These are phyloP conservation scores for Trigoniulus corallinus DNA, from an alignment of 1,140 invertebrate species.

Conservation along the genomic window DNA sequence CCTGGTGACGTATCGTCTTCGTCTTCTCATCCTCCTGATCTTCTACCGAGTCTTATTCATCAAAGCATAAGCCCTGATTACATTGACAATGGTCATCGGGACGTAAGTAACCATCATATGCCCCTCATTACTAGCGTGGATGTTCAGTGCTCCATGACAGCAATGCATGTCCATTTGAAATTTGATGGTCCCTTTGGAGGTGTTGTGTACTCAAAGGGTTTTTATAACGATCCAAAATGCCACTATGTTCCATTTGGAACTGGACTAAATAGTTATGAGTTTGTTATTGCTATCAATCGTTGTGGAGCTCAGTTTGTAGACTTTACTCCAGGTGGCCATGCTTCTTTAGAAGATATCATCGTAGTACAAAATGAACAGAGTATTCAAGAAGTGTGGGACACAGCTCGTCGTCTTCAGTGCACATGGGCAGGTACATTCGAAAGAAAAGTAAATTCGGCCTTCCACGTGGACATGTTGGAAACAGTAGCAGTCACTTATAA, in stretches of 20 bases:
- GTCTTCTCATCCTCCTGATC: slow-evolving; percentile 9
- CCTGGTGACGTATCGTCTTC: too few species aligned
- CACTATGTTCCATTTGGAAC: slow-evolving; percentile 52
- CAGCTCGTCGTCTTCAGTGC: slow-evolving; percentile 54
- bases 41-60: slow-evolving; percentile 20
- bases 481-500: slow-evolving; percentile 64
- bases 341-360: slow-evolving; percentile 61
- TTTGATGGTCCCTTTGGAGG: slow-evolving; percentile 59
- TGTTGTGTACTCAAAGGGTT: slow-evolving; percentile 65
- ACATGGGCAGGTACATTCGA: slow-evolving; percentile 64
- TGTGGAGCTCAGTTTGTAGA: slow-evolving; percentile 68
- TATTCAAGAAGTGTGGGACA: slow-evolving; percentile 47
- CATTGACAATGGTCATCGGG: too few species aligned
- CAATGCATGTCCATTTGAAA: slow-evolving; percentile 63
- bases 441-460: slow-evolving; percentile 48
- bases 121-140: too few species aligned
- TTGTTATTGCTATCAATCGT: slow-evolving; percentile 53
- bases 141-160: slow-evolving; percentile 57
- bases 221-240: slow-evolving; percentile 47
- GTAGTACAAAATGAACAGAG: slow-evolving; percentile 58
- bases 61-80: slow-evolving; percentile 48
- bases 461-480: slow-evolving; percentile 61
- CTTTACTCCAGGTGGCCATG: slow-evolving; percentile 47
- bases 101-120: too few species aligned
- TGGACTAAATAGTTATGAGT: slow-evolving; percentile 46